A percentile compares a stretch with the other conserved stretches of the same genome.
Conservation (phyloP, 2,888 invertebrate species). For the Lepidonotus clava region DNA sequence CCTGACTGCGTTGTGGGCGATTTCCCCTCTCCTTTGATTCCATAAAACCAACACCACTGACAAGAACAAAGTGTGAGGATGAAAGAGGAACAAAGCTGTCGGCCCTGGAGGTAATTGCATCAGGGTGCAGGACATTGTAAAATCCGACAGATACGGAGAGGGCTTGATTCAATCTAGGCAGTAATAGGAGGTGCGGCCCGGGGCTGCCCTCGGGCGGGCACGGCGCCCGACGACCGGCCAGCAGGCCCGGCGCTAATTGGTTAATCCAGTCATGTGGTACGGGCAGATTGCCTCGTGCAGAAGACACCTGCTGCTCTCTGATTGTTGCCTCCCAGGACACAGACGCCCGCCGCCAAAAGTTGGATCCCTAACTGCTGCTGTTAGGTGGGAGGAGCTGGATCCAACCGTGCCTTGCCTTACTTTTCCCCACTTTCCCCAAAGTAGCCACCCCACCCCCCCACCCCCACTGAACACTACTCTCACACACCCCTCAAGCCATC, state of each 20-base stretch:
- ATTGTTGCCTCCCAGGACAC: slow-evolving; percentile 21
- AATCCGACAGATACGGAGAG: neutral
- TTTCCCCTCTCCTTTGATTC: neutral
- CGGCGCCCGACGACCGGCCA: neutral
- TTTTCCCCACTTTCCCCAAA: neutral
- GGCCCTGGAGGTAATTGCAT: slow-evolving; percentile 30
- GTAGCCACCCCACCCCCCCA: neutral
- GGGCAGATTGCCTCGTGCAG: slow-evolving; percentile 48
- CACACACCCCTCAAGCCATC: too few relatives aligned
- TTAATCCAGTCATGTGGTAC: slow-evolving; percentile 51
- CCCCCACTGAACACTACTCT: too few relatives aligned
- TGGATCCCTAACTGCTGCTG: neutral
- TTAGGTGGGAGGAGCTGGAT: neutral
- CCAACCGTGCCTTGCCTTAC: neutral
- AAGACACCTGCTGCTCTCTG: slow-evolving; percentile 51
- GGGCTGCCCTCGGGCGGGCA: neutral
- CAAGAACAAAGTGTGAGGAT: slow-evolving; percentile 11
- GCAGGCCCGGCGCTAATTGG: slow-evolving; percentile 46
- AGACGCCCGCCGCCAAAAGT: neutral
- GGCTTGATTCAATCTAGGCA: slow-evolving; percentile 35
- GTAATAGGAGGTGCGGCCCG: neutral
- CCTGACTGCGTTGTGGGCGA: neutral
- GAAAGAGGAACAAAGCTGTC: slow-evolving; percentile 13
- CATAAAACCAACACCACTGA: slow-evolving; percentile 29
- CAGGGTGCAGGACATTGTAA: slow-evolving; percentile 28